Conservation (phyloP, 2,888 invertebrate genomes). For the Thymelicus lineola region DNA sequence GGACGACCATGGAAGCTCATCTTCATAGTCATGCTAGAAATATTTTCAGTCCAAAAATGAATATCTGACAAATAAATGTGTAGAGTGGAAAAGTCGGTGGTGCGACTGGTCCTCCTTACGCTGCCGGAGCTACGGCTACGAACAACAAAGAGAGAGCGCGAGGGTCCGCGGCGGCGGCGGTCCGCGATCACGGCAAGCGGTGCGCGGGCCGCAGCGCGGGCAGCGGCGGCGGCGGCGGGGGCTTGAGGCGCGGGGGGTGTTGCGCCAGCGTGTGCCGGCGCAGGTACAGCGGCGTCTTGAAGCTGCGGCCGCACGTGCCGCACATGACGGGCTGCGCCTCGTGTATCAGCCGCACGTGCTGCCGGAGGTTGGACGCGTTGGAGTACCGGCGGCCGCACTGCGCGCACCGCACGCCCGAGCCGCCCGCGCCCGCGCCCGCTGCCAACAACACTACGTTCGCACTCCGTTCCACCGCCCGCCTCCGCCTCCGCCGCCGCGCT, state of each 20-base stretch:
- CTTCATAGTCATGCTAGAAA: neutral
- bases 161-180: constrained; percentile 42
- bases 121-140: constrained; percentile 10
- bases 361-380: constrained; percentile 90
- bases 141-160: constrained; percentile 34
- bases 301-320: constrained; percentile 89
- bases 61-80: neutral
- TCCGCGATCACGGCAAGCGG: constrained; percentile 49
- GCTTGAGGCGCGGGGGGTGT: constrained; percentile 80
- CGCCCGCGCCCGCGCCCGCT: constrained; percentile 60
- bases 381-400: constrained; percentile 89
- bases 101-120: constrained; percentile 17
- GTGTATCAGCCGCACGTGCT: constrained; percentile 91
- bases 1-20: neutral
- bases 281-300: constrained; percentile 91
- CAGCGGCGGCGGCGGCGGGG: constrained; percentile 52
- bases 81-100: neutral
- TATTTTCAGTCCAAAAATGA: neutral
- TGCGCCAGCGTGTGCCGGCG: constrained; percentile 91
- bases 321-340: constrained; percentile 89
- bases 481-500: constrained; percentile 44
- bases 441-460: constrained; percentile 79
- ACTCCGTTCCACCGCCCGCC: constrained; percentile 52
- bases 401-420: constrained; percentile 83
- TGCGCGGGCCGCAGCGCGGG: constrained; percentile 68